Percentiles rank a stretch among this genome's conserved stretches.
phyloP scores from a whole-genome alignment of 2,113 vertebrate species.

The Zosterops hypoxanthus region DNA sequence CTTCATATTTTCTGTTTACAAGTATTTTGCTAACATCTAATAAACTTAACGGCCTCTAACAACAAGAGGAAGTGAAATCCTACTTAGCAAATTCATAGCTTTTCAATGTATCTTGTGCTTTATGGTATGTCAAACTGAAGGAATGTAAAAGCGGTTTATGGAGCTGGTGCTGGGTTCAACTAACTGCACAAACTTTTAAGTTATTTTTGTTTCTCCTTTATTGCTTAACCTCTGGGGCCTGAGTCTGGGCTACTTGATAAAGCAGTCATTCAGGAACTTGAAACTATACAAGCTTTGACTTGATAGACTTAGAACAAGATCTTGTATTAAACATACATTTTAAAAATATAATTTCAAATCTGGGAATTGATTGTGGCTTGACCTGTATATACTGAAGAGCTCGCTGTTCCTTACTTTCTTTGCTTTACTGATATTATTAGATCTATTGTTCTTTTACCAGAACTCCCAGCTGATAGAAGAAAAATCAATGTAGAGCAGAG shows the following conservation, averaged over 20 bases:
- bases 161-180: conserved; percentile 55
- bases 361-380: conserved; percentile 64
- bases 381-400: conserved; percentile 64
- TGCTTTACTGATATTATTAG: conserved; percentile 41
- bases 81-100: conserved; percentile 72
- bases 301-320: conserved; percentile 22
- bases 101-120: conserved; percentile 68
- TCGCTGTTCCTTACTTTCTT: neutral
- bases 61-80: conserved; percentile 73
- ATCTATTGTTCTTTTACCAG: conserved; percentile 52
- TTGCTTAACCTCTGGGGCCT: conserved; percentile 67
- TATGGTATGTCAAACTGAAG: conserved; percentile 25
- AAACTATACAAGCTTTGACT: conserved; percentile 29
- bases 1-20: conserved; percentile 75
- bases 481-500: conserved; percentile 9
- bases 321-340: conserved; percentile 55
- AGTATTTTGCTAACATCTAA: conserved; percentile 68
- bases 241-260: conserved; percentile 59
- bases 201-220: conserved; percentile 76
- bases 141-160: conserved; percentile 65
- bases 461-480: conserved; percentile 4
- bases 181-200: conserved; percentile 57
- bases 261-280: conserved; percentile 44
- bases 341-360: conserved; percentile 70
- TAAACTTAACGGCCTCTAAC: conserved; percentile 73